A percentile compares a stretch with the other conserved stretches of the same genome.
Evolutionary conservation across 2,113 vertebrate species (phyloP).

Genomic region (Pongo abelii): DNA sequence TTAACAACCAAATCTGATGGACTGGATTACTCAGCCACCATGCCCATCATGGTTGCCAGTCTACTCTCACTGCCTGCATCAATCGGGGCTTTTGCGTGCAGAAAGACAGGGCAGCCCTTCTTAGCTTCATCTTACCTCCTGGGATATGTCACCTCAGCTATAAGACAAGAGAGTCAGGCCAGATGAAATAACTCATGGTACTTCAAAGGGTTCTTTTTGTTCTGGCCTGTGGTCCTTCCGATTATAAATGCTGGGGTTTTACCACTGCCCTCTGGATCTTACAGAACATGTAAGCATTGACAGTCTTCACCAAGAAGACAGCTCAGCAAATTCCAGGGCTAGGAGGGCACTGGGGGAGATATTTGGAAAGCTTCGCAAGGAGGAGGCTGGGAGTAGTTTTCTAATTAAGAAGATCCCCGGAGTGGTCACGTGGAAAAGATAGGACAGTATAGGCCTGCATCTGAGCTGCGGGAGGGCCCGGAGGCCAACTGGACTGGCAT

Average conservation of each 20-base stretch:
- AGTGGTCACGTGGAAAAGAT: not conserved
- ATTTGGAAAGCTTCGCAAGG: not conserved
- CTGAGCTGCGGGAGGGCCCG: not conserved
- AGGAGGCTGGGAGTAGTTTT: not conserved
- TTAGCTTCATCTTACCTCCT: fast-evolving
- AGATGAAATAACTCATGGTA: not conserved
- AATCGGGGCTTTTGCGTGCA: not conserved
- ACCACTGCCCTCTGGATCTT: not conserved
- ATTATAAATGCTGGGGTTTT: not conserved
- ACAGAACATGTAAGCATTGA: not conserved
- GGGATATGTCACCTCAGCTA: not conserved
- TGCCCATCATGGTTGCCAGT: not conserved
- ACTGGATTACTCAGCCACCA: not conserved
- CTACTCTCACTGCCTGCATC: fast-evolving
- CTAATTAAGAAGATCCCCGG: not conserved
- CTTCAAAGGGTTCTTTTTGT: not conserved
- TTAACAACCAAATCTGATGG: no score
- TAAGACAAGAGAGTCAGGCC: not conserved
- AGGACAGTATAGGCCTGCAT: not conserved
- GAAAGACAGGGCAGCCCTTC: not conserved
- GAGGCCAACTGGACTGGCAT: fast-evolving
- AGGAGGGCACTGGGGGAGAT: not conserved
- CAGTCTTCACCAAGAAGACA: not conserved
- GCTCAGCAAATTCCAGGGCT: not conserved
- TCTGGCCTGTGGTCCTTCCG: not conserved